Conservation (phyloP, 2,888 invertebrate genomes). For the Tachystola acroxantha region DNA sequence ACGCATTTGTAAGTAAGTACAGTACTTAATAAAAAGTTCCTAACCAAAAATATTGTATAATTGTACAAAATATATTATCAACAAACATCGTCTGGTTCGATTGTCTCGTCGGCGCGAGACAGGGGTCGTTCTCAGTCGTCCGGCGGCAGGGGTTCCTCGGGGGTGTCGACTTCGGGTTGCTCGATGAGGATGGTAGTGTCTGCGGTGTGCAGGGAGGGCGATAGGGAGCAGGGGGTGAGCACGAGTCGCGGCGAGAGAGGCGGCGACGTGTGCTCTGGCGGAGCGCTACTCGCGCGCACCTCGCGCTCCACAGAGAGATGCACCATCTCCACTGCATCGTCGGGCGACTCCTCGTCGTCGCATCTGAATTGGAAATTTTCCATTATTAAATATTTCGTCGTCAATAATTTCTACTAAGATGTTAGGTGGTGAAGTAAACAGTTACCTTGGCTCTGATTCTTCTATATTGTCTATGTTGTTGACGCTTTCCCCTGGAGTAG, state of each 20-base stretch:
- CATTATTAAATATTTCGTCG: not conserved
- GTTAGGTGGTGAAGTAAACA: too few relatives aligned
- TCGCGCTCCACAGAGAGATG: slow-evolving; percentile 42
- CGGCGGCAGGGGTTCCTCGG: slow-evolving; percentile 16
- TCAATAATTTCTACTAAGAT: too few relatives aligned
- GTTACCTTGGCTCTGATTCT: slow-evolving; percentile 40
- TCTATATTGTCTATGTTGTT: slow-evolving; percentile 42
- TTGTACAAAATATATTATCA: slow-evolving; percentile 47
- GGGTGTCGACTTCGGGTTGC: slow-evolving; percentile 19
- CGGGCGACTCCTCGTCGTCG: slow-evolving; percentile 38
- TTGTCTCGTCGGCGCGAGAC: slow-evolving; percentile 24
- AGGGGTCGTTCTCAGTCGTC: slow-evolving; percentile 31
- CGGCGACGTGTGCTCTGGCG: slow-evolving; percentile 29
- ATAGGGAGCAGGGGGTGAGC: slow-evolving; percentile 11
- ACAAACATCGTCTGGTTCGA: slow-evolving; percentile 24
- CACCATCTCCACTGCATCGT: slow-evolving; percentile 44
- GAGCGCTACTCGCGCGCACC: slow-evolving; percentile 49
- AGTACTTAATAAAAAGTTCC: too few relatives aligned
- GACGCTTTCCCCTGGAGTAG: slow-evolving; percentile 50
- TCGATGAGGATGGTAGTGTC: slow-evolving; percentile 54
- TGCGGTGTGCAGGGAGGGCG: slow-evolving; percentile 16
- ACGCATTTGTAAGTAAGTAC: too few relatives aligned
- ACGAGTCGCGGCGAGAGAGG: slow-evolving; percentile 27
- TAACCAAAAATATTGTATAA: slow-evolving; percentile 48
- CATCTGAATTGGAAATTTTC: slow-evolving; percentile 19